Conservation (phyloP, 1,140 invertebrate genomes). For the Drosophila fuyamai region DNA sequence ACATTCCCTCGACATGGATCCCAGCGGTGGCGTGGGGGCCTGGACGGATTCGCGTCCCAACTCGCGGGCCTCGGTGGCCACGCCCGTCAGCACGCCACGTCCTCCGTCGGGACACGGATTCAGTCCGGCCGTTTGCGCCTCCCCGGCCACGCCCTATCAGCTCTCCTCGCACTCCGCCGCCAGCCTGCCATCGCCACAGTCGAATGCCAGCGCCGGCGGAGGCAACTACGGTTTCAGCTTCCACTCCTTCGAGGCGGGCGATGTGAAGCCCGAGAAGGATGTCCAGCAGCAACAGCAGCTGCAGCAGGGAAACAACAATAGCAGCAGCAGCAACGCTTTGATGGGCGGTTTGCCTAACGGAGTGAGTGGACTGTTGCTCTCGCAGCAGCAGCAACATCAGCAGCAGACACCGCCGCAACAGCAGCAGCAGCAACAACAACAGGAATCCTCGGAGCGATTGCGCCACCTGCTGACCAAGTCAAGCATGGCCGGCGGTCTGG, state of each 20-base stretch:
- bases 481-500: constrained; percentile 51
- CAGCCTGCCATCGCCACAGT: constrained; percentile 82
- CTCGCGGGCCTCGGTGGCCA: constrained; percentile 81
- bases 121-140: constrained; percentile 83
- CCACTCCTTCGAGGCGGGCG: constrained; percentile 62
- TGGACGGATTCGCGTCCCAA: constrained; percentile 83
- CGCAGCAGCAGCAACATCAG: constrained; percentile 45
- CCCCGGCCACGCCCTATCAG: constrained; percentile 82
- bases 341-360: constrained; percentile 58
- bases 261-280: constrained; percentile 73
- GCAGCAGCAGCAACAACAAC: constrained; percentile 48
- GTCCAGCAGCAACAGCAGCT: constrained; percentile 53
- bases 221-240: constrained; percentile 75
- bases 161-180: constrained; percentile 78
- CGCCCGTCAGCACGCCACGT: constrained; percentile 80
- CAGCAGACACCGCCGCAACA: constrained; percentile 26
- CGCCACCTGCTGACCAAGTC: constrained; percentile 87
- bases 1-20: constrained; percentile 84
- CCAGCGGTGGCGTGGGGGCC: constrained; percentile 68
- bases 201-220: constrained; percentile 84
- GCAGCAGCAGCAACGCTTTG: constrained; percentile 42
- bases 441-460: constrained; percentile 87
- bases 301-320: constrained; percentile 72
- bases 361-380: constrained; percentile 49
- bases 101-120: constrained; percentile 83